Base-by-base conservation (phyloP, 2,888 invertebrate genomes). In the Orthosia cruda region DNA sequence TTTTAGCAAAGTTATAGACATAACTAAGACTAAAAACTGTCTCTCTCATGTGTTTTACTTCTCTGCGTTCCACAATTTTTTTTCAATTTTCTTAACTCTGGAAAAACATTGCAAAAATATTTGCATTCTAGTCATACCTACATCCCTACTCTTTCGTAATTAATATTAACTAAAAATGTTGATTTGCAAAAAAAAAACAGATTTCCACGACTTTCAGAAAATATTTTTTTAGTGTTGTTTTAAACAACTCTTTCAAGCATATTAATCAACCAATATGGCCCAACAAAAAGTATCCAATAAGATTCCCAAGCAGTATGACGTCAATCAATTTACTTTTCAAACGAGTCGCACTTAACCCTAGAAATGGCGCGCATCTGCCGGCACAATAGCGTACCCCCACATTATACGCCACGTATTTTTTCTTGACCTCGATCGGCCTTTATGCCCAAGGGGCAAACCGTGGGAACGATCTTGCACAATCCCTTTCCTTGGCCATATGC, bases 401-500 rank as follows among this genome's bases (percentile, higher is more conserved):
- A 95, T 95, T 94, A 94, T 95, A 88, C 90, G 90, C 94, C 95
- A 95, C 95, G 95, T 95, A 95, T 96, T 96, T 96, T 96, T 96
- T 96, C 96, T 96, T 96, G 96, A 96, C 96, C 96, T 94, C 95
- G 91, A 92, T 94, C 93, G 94, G 93, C 94, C 94, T 95, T 96
- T 95, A 92, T 95, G 91, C 93, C 93, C 93, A 91, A 92, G 95
- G 96, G 96, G 96, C 95, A 93, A 95, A 94, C 94, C 96, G 96
- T 96, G 96, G 96, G 96, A 96, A 96, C 93, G 93, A 93, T 94
- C 93, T 94, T 95, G 94, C 95, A 93, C 95, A 95, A 96, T 94
- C 94, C 95, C 90, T 93, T 95, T 96, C 95, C 96, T 96, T 95
- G 93, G 96, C 96, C 96, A 96, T 96, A 96, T 96, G 96, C 95